phyloP scores from a whole-genome alignment of 2,113 vertebrate genomes.

The Hippocampus zosterae region DNA sequence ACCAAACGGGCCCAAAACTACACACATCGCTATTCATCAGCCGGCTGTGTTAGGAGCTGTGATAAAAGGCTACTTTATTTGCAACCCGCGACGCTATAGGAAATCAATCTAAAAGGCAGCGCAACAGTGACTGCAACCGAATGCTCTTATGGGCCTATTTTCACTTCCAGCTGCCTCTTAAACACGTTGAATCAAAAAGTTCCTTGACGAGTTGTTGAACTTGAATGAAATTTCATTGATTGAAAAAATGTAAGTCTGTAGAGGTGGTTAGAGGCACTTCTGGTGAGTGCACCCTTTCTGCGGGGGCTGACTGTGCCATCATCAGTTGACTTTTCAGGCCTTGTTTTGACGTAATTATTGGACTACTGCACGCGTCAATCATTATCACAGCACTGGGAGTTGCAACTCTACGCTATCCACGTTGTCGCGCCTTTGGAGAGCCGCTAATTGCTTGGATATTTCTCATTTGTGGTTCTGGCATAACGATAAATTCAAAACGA shows the following conservation, averaged over 20 bases:
- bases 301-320: neutral
- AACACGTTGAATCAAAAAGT: neutral
- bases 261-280: neutral
- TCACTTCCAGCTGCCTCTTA: neutral
- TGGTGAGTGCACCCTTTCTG: neutral
- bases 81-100: constrained; percentile 53
- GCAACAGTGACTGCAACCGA: constrained; percentile 35
- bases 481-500: neutral
- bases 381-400: neutral
- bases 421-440: neutral
- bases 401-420: neutral
- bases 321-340: neutral
- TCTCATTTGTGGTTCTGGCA: neutral
- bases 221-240: neutral
- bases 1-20: constrained; percentile 27
- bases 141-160: constrained; percentile 5
- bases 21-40: constrained; percentile 55
- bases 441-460: neutral
- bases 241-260: neutral
- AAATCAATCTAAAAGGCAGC: constrained; percentile 65
- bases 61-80: constrained; percentile 71
- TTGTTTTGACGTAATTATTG: neutral
- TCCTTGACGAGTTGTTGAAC: neutral
- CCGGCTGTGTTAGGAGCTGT: constrained; percentile 56
- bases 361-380: neutral